These are phyloP conservation scores for Cynopterus brachyotis DNA, from an alignment of 2,113 vertebrate species.

Conservation along the genomic window DNA sequence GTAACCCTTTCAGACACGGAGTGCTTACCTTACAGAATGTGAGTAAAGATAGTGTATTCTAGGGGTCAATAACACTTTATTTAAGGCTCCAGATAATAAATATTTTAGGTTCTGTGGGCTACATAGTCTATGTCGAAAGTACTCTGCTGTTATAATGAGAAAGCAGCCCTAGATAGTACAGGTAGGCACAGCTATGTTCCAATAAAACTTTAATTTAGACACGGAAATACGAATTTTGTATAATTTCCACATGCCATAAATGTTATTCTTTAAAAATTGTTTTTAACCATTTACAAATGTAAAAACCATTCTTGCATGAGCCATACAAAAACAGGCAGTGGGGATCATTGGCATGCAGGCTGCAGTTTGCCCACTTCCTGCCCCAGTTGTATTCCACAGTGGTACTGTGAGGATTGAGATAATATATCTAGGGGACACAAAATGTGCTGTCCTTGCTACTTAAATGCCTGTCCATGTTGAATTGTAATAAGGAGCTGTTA, in stretches of 20 bases:
- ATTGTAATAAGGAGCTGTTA: neutral
- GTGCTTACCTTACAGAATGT: neutral
- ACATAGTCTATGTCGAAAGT: neutral
- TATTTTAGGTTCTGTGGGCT: neutral
- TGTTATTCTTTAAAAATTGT: neutral
- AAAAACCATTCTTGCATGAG: neutral
- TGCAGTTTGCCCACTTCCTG: neutral
- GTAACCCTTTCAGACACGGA: neutral
- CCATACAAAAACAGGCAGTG: neutral
- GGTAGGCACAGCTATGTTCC: neutral
- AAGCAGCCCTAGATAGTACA: neutral
- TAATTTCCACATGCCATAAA: neutral
- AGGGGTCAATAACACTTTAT: neutral
- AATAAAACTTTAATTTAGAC: neutral
- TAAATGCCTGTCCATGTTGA: neutral
- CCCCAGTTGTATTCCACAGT: neutral
- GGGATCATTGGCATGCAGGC: neutral
- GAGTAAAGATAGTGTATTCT: neutral
- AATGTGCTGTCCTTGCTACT: neutral
- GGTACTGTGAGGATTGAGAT: neutral
- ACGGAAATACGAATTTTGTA: neutral
- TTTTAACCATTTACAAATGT: neutral
- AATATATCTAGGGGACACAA: neutral
- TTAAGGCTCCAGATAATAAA: neutral
- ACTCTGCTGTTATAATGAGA: neutral